Conservation (phyloP, 2,888 invertebrate genomes). For the Chymomyza amoena region DNA sequence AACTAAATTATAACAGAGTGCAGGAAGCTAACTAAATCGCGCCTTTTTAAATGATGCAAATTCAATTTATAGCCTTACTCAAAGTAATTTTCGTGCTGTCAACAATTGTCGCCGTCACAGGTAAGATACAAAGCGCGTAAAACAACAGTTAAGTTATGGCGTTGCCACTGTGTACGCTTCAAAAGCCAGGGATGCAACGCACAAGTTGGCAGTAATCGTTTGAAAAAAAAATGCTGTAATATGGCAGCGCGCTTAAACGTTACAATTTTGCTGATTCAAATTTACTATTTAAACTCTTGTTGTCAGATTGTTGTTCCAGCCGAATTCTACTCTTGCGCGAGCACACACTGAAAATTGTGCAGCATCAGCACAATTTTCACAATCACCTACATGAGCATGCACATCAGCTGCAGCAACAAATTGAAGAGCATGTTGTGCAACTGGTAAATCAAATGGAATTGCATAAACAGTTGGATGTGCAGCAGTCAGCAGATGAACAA, state of each 20-base stretch:
- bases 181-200: slow-evolving; percentile 10
- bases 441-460: slow-evolving; percentile 57
- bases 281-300: not conserved
- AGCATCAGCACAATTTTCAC: slow-evolving; percentile 42
- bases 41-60: slow-evolving; percentile 58
- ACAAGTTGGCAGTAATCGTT: not conserved
- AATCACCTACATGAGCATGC: slow-evolving; percentile 46
- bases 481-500: slow-evolving; percentile 22
- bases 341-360: slow-evolving; percentile 69
- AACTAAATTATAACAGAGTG: slow-evolving; percentile 14
- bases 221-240: not conserved
- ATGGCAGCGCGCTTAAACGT: not conserved
- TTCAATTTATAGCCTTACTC: slow-evolving; percentile 59
- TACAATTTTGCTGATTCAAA: not conserved
- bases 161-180: slow-evolving; percentile 36
- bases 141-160: not conserved
- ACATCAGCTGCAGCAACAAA: slow-evolving; percentile 45
- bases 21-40: not conserved
- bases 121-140: slow-evolving; percentile 43
- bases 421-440: slow-evolving; percentile 59
- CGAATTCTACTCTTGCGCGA: slow-evolving; percentile 76
- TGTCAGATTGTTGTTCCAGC: slow-evolving; percentile 77
- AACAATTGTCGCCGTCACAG: slow-evolving; percentile 77
- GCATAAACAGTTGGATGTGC: slow-evolving; percentile 35
- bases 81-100: slow-evolving; percentile 77